phyloP scores from a whole-genome alignment of 2,797 vertebrate genomes.

The Platalea minor region DNA sequence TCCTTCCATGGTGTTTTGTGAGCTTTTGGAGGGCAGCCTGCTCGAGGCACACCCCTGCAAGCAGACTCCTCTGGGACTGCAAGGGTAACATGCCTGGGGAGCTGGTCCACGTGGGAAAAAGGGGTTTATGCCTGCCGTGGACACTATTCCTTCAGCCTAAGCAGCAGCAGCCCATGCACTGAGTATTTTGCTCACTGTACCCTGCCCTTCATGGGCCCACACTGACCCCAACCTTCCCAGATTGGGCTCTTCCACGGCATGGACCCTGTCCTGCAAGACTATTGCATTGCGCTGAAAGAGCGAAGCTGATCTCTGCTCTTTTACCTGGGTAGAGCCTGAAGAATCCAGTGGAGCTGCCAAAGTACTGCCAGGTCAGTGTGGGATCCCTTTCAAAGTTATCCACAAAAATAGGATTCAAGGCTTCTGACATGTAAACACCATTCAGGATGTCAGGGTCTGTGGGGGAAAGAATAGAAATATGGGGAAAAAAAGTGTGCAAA shows the following conservation, averaged over 20 bases:
- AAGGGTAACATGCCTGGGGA: background rate
- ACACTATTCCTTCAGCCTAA: background rate
- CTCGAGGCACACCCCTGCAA: background rate
- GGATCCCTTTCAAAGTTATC: conserved; percentile 93
- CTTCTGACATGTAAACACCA: conserved; percentile 94
- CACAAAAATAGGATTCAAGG: conserved; percentile 89
- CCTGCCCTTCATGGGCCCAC: rapidly evolving
- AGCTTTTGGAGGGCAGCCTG: background rate
- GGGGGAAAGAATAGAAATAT: background rate
- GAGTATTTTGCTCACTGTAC: background rate
- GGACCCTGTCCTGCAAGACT: background rate
- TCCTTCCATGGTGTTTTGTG: background rate
- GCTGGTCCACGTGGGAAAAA: background rate
- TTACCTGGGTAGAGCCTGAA: conserved; percentile 95
- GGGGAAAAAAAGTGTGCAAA: background rate
- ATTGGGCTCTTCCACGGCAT: background rate
- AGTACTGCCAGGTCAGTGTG: conserved; percentile 96
- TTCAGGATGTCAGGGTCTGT: conserved; percentile 91
- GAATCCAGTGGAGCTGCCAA: conserved; percentile 92
- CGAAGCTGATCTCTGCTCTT: rapidly evolving
- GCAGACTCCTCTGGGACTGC: background rate
- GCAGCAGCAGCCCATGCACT: rapidly evolving
- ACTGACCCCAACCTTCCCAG: background rate
- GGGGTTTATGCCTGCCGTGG: background rate
- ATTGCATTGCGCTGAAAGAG: rapidly evolving